phyloP scores from a whole-genome alignment of 2,797 vertebrate genomes.

The Myiotriccus ornatus region DNA sequence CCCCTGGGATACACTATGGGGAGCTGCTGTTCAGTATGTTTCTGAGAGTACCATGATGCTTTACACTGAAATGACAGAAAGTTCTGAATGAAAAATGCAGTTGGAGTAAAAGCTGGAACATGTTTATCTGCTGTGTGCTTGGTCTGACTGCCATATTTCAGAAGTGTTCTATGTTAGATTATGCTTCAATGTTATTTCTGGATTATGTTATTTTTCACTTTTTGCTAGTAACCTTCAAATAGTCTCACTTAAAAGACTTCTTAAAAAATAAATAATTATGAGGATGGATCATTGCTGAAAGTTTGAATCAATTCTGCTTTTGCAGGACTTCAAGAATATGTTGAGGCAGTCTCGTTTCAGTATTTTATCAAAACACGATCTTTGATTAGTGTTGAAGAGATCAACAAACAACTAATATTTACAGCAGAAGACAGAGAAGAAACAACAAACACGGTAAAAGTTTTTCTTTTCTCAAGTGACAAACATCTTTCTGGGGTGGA shows the following conservation, averaged over 20 bases:
- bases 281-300: neutral
- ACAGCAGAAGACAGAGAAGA: constrained; percentile 74
- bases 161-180: neutral
- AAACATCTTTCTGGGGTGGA: neutral
- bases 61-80: neutral
- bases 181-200: neutral
- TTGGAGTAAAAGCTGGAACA: neutral
- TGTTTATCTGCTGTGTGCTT: neutral
- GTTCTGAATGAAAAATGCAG: neutral
- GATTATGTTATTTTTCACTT: neutral
- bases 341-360: constrained; percentile 94
- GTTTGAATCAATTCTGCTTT: neutral
- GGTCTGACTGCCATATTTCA: neutral
- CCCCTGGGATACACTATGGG: neutral
- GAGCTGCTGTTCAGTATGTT: neutral
- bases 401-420: constrained; percentile 91
- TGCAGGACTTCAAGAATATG: constrained; percentile 94
- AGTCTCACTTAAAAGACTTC: neutral
- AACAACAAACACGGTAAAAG: constrained; percentile 73
- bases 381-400: constrained; percentile 94
- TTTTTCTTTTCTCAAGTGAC: constrained; percentile 13
- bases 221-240: neutral
- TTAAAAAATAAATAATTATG: neutral
- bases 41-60: neutral
- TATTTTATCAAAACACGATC: constrained; percentile 92